phyloP scores from a whole-genome alignment of 2,888 invertebrate species.

The Eudasyphora cyanicolor region DNA sequence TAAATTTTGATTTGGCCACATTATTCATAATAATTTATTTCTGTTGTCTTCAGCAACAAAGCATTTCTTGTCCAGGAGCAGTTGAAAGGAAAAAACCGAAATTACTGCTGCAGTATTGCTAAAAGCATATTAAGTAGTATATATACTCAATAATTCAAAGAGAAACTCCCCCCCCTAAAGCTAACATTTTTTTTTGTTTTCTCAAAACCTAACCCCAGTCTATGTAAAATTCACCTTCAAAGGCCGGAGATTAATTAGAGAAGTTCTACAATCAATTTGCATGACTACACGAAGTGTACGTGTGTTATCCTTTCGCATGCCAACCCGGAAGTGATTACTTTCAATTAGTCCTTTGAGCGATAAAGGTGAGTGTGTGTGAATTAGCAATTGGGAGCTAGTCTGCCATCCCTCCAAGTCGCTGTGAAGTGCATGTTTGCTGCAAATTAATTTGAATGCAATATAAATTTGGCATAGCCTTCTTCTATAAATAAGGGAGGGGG shows the following conservation, averaged over 20 bases:
- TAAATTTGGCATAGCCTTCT: neutral
- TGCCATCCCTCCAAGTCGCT: neutral
- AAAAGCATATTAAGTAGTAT: conserved; percentile 59
- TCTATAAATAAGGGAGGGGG: too few species aligned
- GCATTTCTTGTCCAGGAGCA: neutral
- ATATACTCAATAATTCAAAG: conserved; percentile 36
- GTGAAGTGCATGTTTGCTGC: conserved; percentile 6
- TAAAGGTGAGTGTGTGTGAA: too few species aligned
- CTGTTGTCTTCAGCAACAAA: neutral
- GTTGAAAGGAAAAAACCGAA: too few species aligned
- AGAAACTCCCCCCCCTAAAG: neutral
- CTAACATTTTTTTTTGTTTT: neutral
- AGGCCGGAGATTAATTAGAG: neutral
- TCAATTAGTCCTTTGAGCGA: conserved; percentile 5
- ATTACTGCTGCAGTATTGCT: conserved; percentile 30
- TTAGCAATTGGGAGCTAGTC: neutral
- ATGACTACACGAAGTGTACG: neutral
- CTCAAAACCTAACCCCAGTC: neutral
- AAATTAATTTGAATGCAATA: neutral
- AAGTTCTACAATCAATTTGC: neutral
- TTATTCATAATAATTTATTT: neutral
- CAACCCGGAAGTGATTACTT: conserved; percentile 4
- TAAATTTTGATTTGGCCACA: neutral
- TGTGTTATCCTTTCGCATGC: neutral
- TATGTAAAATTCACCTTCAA: neutral